Evolutionary conservation across 2,797 vertebrate species (phyloP).

Genomic region (Scomberomorus guttatus): DNA sequence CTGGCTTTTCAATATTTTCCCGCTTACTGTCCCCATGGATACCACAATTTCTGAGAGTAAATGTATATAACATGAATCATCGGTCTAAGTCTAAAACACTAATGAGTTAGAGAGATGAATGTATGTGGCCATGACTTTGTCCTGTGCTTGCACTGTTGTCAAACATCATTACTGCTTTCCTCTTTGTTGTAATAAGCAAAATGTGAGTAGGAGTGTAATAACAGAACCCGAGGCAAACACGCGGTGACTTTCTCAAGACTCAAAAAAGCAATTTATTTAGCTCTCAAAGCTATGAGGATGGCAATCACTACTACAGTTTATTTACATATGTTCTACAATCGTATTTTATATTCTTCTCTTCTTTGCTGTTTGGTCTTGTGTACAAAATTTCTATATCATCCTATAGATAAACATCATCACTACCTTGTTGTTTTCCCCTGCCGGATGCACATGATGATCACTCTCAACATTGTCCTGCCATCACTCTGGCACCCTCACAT

Average conservation of each 20-base stretch:
- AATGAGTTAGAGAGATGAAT: constrained; percentile 44
- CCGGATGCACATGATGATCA: constrained; percentile 34
- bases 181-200: not conserved
- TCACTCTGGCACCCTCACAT: constrained; percentile 39
- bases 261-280: constrained; percentile 73
- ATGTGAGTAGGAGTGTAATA: not conserved
- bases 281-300: constrained; percentile 59
- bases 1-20: constrained; percentile 29
- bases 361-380: constrained; percentile 35
- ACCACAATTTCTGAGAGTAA: constrained; percentile 35
- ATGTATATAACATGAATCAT: constrained; percentile 58
- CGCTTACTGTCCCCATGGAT: constrained; percentile 42
- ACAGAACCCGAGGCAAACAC: constrained; percentile 11
- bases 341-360: constrained; percentile 12
- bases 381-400: constrained; percentile 60
- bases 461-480: constrained; percentile 41
- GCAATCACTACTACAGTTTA: constrained; percentile 67
- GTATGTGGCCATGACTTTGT: constrained; percentile 43
- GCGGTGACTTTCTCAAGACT: constrained; percentile 48
- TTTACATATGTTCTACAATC: constrained; percentile 76
- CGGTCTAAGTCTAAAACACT: constrained; percentile 35
- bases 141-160: constrained; percentile 3
- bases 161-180: constrained; percentile 4
- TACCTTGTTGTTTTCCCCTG: constrained; percentile 23
- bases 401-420: constrained; percentile 47